Evolutionary conservation across 2,113 vertebrate genomes (phyloP).

Genomic region (Chloropsis cyanopogon): DNA sequence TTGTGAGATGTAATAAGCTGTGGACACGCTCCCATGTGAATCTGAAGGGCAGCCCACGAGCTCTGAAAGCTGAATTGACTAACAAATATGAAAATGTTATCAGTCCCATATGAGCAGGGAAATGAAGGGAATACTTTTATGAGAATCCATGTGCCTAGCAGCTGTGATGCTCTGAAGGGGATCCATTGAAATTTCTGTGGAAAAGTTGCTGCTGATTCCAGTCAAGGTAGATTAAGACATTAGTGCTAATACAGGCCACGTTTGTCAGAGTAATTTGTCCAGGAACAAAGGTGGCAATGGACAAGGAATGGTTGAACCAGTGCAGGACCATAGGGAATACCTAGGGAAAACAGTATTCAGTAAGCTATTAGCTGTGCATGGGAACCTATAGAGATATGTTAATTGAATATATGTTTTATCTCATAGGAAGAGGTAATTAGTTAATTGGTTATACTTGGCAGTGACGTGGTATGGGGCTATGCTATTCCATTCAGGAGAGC

Average conservation of each 20-base stretch:
- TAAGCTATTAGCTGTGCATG: background rate
- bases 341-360: background rate
- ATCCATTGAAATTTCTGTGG: background rate
- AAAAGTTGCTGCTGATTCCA: background rate
- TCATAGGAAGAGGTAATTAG: background rate
- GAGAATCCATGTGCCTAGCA: background rate
- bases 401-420: background rate
- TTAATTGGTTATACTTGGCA: background rate
- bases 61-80: background rate
- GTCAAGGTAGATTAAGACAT: background rate
- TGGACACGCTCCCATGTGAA: background rate
- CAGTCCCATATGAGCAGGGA: background rate
- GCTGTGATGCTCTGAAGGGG: background rate
- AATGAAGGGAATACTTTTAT: background rate
- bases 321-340: background rate
- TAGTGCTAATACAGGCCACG: background rate
- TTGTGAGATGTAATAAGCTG: background rate
- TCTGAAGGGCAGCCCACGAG: background rate
- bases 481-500: background rate
- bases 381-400: background rate
- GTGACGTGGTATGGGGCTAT: accelerated
- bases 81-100: background rate
- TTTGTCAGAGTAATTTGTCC: background rate
- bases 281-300: background rate
- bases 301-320: background rate